phyloP scores from a whole-genome alignment of 2,797 vertebrate species.

The Tapera naevia region DNA sequence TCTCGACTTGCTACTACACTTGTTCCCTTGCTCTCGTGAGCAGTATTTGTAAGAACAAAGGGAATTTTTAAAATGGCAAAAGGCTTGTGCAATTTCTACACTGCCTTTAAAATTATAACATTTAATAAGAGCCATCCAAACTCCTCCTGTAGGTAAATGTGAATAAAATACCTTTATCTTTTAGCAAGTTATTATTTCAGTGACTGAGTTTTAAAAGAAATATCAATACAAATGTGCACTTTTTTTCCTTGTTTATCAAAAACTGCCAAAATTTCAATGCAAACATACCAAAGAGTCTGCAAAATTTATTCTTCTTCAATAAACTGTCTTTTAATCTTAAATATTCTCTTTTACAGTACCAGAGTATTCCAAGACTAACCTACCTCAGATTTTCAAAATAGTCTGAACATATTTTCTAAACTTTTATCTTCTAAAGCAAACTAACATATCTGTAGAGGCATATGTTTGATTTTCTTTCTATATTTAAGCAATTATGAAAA shows the following conservation, averaged over 20 bases:
- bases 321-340: slow-evolving; percentile 61
- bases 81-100: slow-evolving; percentile 21
- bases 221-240: slow-evolving; percentile 50
- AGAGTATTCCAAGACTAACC: slow-evolving; percentile 67
- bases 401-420: slow-evolving; percentile 61
- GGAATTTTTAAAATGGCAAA: neutral
- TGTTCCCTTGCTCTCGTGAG: slow-evolving; percentile 1
- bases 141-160: slow-evolving; percentile 42
- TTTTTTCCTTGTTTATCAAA: slow-evolving; percentile 44
- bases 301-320: slow-evolving; percentile 51
- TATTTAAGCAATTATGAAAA: slow-evolving; percentile 55
- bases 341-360: slow-evolving; percentile 38
- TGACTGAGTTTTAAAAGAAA: slow-evolving; percentile 55
- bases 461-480: slow-evolving; percentile 63
- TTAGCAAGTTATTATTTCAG: slow-evolving; percentile 49
- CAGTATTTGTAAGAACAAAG: slow-evolving; percentile 5
- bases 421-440: slow-evolving; percentile 71
- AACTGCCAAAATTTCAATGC: slow-evolving; percentile 50
- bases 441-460: slow-evolving; percentile 56
- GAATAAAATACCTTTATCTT: slow-evolving; percentile 52
- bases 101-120: neutral
- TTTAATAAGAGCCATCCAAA: slow-evolving; percentile 27
- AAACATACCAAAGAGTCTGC: slow-evolving; percentile 56
- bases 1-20: neutral
- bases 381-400: slow-evolving; percentile 61